Evolutionary conservation across 2,888 invertebrate species (phyloP).

Genomic region (Plagodis dolabraria): DNA sequence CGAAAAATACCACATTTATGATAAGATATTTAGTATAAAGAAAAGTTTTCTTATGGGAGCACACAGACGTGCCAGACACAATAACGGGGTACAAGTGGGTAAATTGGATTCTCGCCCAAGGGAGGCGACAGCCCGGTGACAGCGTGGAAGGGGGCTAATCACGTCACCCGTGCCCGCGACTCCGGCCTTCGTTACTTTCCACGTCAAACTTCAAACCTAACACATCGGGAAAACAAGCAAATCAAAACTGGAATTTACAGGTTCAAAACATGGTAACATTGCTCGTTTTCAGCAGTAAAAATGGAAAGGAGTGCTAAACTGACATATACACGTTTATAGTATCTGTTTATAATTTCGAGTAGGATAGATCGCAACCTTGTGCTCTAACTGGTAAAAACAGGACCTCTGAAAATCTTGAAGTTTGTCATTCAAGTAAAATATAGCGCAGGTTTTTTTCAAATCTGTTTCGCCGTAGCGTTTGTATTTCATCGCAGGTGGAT

Average conservation of each 20-base stretch:
- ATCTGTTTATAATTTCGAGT: too few relatives aligned
- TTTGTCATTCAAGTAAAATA: too few relatives aligned
- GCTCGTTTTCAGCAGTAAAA: neutral
- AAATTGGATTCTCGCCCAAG: conserved; percentile 75
- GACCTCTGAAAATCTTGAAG: too few relatives aligned
- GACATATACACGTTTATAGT: too few relatives aligned
- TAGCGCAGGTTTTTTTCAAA: too few relatives aligned
- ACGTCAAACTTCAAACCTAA: conserved; percentile 31
- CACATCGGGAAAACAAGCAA: conserved; percentile 14
- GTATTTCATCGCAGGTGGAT: too few relatives aligned
- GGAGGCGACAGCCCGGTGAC: conserved; percentile 56
- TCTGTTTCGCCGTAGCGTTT: too few relatives aligned
- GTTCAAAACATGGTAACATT: neutral
- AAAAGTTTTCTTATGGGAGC: conserved; percentile 59
- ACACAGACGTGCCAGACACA: conserved; percentile 59
- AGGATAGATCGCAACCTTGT: too few relatives aligned
- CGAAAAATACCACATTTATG: conserved; percentile 38
- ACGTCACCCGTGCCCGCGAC: conserved; percentile 37
- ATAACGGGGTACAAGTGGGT: conserved; percentile 73
- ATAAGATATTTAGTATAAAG: conserved; percentile 55
- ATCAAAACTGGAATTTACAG: conserved; percentile 1
- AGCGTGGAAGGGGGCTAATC: conserved; percentile 47
- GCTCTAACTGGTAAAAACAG: too few relatives aligned
- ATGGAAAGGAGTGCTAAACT: neutral
- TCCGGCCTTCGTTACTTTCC: conserved; percentile 31